These are phyloP conservation scores for Caenorhabditis afra DNA, from an alignment of 2,888 invertebrate genomes.

Conservation along the genomic window DNA sequence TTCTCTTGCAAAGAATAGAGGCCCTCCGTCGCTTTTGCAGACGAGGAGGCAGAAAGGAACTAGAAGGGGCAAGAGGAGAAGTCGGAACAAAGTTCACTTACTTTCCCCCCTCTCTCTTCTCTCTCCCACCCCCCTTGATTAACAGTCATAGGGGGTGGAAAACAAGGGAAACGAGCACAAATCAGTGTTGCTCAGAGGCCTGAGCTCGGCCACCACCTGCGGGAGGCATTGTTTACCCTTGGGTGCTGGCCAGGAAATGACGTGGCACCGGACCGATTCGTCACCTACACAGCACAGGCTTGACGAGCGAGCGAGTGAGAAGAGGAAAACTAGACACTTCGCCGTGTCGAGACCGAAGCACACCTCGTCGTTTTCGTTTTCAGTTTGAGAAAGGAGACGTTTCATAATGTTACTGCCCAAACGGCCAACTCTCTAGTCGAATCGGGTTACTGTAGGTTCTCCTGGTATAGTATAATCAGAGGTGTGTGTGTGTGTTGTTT, in stretches of 20 bases:
- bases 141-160: too few species aligned
- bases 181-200: conserved; percentile 9
- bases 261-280: not conserved
- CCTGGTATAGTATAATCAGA: conserved; percentile 29
- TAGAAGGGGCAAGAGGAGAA: not conserved
- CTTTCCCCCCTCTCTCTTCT: too few species aligned
- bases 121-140: too few species aligned
- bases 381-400: too few species aligned
- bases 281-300: not conserved
- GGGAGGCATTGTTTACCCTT: conserved; percentile 22
- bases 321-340: not conserved
- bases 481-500: conserved; percentile 38
- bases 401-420: too few species aligned
- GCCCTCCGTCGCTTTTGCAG: conserved; percentile 20
- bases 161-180: conserved; percentile 2
- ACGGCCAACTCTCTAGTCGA: not conserved
- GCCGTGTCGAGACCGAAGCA: not conserved
- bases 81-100: not conserved
- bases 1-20: conserved; percentile 32
- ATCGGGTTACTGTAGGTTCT: not conserved
- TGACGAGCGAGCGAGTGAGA: too few species aligned
- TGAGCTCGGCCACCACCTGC: conserved; percentile 12
- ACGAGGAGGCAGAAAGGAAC: conserved; percentile 2
- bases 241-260: not conserved
- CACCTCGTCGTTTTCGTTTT: conserved; percentile 17